A percentile compares a stretch with the other conserved stretches of the same genome.
Evolutionary conservation across 1,140 invertebrate genomes (phyloP).

Genomic region (Drosophila lacteicornis): DNA sequence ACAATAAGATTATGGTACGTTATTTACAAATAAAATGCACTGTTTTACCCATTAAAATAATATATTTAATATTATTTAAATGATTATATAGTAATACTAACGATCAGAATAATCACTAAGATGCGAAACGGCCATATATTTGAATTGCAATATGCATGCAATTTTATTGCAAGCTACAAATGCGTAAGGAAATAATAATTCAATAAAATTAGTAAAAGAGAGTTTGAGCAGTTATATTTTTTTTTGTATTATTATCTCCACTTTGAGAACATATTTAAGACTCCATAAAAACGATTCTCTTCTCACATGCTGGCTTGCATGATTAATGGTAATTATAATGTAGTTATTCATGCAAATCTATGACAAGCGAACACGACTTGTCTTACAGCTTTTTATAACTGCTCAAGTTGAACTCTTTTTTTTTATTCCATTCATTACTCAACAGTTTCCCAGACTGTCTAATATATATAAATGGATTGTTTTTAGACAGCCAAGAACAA

Average conservation of each 20-base stretch:
- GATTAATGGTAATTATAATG: slow-evolving; percentile 33
- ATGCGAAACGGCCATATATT: no score
- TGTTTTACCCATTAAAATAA: no score
- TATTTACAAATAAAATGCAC: neutral
- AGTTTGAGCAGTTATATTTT: no score
- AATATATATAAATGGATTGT: slow-evolving; percentile 24
- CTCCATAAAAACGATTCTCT: neutral
- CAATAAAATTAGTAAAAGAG: no score
- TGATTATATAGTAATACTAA: no score
- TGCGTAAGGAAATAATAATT: no score
- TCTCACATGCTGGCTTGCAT: neutral
- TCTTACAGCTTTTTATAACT: slow-evolving; percentile 22
- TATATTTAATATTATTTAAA: no score
- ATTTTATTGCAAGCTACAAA: no score
- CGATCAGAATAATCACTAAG: no score
- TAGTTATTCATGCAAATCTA: slow-evolving; percentile 14
- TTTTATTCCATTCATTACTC: slow-evolving; percentile 13
- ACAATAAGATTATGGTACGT: neutral
- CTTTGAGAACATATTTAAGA: slow-evolving; percentile 4
- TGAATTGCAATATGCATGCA: no score
- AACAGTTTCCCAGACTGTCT: slow-evolving; percentile 44
- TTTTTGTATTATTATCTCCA: no score
- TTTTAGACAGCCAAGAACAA: slow-evolving; percentile 19
- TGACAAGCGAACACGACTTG: slow-evolving; percentile 12
- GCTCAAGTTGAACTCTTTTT: slow-evolving; percentile 26